Evolutionary conservation across 2,113 vertebrate genomes (phyloP), one percentile per base, ranked within the genome.

Genomic region (Pristiophorus japonicus): DNA sequence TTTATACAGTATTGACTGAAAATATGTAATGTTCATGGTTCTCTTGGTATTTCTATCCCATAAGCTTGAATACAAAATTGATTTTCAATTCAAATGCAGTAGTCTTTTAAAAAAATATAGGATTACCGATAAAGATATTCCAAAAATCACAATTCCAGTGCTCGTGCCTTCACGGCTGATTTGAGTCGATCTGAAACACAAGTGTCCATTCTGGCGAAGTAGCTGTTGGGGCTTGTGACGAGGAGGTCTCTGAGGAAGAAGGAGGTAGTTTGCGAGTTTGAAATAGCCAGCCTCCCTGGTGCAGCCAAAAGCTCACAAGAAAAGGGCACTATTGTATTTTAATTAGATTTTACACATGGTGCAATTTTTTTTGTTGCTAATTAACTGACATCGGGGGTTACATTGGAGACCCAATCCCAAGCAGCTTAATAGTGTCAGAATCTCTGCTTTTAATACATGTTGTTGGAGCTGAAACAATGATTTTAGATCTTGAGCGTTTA

Each of bases 11-110:
- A 92, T 38, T 92, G 59, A 63, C 59, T 20, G 18, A 63, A 92
- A 63, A 24, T 62, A 63, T 8, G 4, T 34, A 65, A 10, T 10
- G 5, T 65, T 0, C 88, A 38, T 18, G 16, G 88, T 16, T 14
- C 27, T 87, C 45, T 55, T 87, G 7, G 7, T n/a, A 18, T 62
- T 90, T 90, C 27, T 22, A 22, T 65, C 59, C 16, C 38, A 38
- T 65, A 38, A 63, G 1, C 34, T 20, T 22, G 55, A 63, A 38
- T 38, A 38, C 18, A 65, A 81, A 42, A 81, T 42, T 81, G 38
- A 81, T 22, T 81, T 81, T 81, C 78, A 42, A 81, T 81, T 81
- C 38, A 81, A 92, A 92, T 92, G 30, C 88, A 92, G 4, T n/a
- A 59, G 51, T 4, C 81, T 59, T 59, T 30, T 14, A 14, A 55